Percentiles rank a stretch among this genome's conserved stretches.
Conservation (phyloP, 2,888 invertebrate genomes). For the Protonemura montana region DNA sequence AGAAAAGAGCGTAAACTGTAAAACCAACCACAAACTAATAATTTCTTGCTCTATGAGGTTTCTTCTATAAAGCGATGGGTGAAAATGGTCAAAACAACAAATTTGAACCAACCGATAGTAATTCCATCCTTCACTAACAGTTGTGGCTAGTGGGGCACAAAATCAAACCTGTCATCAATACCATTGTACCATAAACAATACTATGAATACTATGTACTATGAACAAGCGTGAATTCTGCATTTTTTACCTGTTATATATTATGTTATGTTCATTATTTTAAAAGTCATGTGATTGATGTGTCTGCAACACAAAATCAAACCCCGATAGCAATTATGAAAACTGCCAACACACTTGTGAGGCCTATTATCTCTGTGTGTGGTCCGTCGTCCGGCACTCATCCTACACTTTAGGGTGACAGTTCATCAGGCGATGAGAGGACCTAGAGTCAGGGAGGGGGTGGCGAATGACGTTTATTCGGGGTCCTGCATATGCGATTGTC, state of each 20-base stretch:
- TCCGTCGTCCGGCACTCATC: neutral
- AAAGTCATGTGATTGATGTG: neutral
- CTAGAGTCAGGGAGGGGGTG: neutral
- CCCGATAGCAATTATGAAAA: neutral
- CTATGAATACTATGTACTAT: no score
- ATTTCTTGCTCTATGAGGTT: no score
- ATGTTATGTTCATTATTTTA: neutral
- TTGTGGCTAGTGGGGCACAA: no score
- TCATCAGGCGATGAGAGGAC: neutral
- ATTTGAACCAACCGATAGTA: no score
- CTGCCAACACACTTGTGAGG: slow-evolving; percentile 9
- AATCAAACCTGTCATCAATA: neutral
- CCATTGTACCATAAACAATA: neutral
- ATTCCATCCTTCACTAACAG: neutral
- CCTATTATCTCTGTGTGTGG: neutral
- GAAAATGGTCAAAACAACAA: no score
- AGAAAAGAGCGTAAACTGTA: no score
- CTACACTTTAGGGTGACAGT: neutral
- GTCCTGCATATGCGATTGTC: neutral
- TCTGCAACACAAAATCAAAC: neutral
- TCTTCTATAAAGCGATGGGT: no score
- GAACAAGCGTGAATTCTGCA: no score
- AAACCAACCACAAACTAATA: no score
- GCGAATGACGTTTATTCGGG: neutral
- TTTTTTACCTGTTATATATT: no score